Conservation (phyloP, 1,140 invertebrate species). For the Pseudomyrmex pallidus region DNA sequence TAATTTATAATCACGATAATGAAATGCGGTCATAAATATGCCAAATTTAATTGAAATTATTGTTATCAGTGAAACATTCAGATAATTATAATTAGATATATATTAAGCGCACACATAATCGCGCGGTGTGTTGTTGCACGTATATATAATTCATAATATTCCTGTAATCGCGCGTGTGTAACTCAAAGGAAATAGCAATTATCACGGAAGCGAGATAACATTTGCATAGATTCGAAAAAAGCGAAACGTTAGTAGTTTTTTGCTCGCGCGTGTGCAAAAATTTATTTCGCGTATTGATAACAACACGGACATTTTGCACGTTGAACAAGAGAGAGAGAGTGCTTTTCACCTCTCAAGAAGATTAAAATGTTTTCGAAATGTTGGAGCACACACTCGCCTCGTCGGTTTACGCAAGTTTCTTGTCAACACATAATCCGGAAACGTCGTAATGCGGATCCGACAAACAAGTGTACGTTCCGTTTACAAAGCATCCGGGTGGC, state of each 20-base stretch:
- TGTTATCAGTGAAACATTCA: not conserved
- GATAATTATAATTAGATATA: constrained; percentile 37
- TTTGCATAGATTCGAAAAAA: not conserved
- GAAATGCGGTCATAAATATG: constrained; percentile 18
- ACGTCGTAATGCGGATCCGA: constrained; percentile 44
- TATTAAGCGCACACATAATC: not conserved
- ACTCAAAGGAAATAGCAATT: too few relatives aligned
- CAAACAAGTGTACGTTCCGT: not conserved
- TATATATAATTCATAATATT: not conserved
- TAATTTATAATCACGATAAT: constrained; percentile 30
- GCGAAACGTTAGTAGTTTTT: not conserved
- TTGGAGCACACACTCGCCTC: constrained; percentile 43
- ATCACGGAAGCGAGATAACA: not conserved
- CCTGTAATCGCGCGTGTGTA: too few relatives aligned
- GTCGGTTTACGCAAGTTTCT: constrained; percentile 66
- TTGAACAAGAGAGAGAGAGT: constrained; percentile 33
- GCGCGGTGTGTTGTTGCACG: not conserved
- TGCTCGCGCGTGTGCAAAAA: too few relatives aligned
- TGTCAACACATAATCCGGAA: constrained; percentile 49
- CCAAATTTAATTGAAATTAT: constrained; percentile 21
- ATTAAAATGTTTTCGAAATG: constrained; percentile 68
- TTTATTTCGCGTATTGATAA: not conserved
- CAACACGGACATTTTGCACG: constrained; percentile 7
- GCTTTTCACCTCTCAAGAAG: constrained; percentile 53
- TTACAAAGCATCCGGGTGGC: not conserved